These are phyloP conservation scores for Hypothenemus hampei DNA, from an alignment of 1,140 invertebrate genomes.

Conservation along the genomic window DNA sequence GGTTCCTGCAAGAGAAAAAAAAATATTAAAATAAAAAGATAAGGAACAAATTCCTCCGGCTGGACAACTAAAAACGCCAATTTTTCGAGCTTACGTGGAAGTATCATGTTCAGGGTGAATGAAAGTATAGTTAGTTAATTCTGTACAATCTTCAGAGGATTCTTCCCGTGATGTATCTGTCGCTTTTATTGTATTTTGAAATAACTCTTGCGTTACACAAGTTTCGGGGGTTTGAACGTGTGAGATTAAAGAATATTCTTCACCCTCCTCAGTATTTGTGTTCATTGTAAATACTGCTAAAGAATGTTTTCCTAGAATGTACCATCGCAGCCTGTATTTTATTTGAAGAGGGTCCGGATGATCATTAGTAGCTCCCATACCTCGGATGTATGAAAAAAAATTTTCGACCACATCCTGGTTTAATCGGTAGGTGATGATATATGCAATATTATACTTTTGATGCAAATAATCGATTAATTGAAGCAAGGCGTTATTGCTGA, in stretches of 20 bases:
- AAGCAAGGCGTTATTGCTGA: conserved; percentile 27
- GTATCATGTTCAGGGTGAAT: too few relatives aligned
- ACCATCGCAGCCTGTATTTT: conserved; percentile 27
- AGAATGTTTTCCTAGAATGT: conserved; percentile 33
- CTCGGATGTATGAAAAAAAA: conserved; percentile 39
- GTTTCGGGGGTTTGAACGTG: too few relatives aligned
- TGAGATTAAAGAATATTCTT: background rate
- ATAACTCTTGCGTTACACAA: conserved; percentile 1
- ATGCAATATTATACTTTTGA: conserved; percentile 28
- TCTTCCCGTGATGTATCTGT: too few relatives aligned
- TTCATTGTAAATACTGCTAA: conserved; percentile 21
- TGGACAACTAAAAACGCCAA: too few relatives aligned
- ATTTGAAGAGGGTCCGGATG: conserved; percentile 32
- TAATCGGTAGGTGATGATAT: conserved; percentile 33
- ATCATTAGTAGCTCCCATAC: conserved; percentile 31
- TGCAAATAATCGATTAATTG: conserved; percentile 31
- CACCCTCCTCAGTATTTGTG: conserved; percentile 6
- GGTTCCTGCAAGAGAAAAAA: too few relatives aligned
- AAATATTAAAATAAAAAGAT: too few relatives aligned
- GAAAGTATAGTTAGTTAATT: too few relatives aligned
- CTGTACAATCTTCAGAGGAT: too few relatives aligned
- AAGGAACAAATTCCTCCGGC: too few relatives aligned
- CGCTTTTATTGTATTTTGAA: background rate
- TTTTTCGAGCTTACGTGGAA: too few relatives aligned
- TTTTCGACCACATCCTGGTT: conserved; percentile 41